Conservation (phyloP, 2,113 vertebrate species). For the Ascaphus truei region DNA sequence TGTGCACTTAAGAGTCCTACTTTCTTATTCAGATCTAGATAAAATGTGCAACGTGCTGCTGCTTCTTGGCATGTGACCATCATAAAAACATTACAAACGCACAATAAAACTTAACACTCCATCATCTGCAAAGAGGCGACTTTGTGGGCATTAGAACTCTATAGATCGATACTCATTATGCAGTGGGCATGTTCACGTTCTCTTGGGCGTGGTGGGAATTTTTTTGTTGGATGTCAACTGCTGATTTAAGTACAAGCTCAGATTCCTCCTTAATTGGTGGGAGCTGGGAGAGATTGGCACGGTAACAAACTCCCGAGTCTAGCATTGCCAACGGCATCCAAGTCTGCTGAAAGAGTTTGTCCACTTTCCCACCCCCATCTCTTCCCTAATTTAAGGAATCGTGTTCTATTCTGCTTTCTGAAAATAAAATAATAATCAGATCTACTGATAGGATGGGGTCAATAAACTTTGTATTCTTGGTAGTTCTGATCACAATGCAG, state of each 20-base stretch:
- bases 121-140: too few species aligned
- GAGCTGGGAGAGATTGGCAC: constrained; percentile 5
- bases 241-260: neutral
- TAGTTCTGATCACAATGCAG: neutral
- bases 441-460: neutral
- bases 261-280: constrained; percentile 26
- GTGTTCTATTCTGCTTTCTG: neutral
- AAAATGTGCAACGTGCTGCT: too few species aligned
- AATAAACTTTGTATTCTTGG: neutral
- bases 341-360: neutral
- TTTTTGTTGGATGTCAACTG: constrained; percentile 1
- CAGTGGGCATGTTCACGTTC: too few species aligned
- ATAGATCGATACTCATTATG: too few species aligned
- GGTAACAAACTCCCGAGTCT: neutral
- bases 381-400: neutral
- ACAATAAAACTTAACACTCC: too few species aligned
- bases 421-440: neutral
- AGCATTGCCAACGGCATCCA: neutral
- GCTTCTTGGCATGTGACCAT: too few species aligned
- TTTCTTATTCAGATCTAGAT: too few species aligned
- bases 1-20: too few species aligned
- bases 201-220: constrained; percentile 31
- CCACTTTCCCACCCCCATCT: neutral
- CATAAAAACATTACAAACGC: too few species aligned
- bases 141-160: too few species aligned